Evolutionary conservation across 2,113 vertebrate genomes (phyloP).

Genomic region (Hucho hucho): DNA sequence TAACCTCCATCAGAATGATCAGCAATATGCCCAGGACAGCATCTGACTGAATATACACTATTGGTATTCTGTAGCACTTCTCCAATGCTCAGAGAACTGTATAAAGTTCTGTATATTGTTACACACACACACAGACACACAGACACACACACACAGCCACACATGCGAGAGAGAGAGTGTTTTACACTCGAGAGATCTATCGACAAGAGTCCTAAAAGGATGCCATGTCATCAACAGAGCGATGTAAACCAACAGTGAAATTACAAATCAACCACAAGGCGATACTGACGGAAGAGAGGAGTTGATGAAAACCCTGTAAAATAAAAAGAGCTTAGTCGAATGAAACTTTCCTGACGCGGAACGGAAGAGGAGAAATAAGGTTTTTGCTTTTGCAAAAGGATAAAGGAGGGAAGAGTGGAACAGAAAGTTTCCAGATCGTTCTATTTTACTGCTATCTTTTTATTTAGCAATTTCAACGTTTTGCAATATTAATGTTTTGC

Average conservation of each 20-base stretch:
- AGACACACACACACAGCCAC: neutral
- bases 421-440: neutral
- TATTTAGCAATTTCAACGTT: conserved; percentile 38
- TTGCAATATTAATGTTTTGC: conserved; percentile 9
- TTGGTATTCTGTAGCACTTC: too few relatives aligned
- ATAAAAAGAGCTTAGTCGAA: conserved; percentile 17
- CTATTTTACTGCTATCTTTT: conserved; percentile 17
- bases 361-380: neutral
- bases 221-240: conserved; percentile 31
- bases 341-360: neutral
- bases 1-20: too few relatives aligned
- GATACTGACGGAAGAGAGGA: conserved; percentile 32
- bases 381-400: neutral
- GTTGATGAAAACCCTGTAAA: conserved; percentile 32
- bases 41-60: too few relatives aligned
- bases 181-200: neutral
- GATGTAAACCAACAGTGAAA: conserved; percentile 22
- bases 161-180: neutral
- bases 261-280: conserved; percentile 31
- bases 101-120: neutral
- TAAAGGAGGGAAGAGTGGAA: neutral
- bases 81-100: too few relatives aligned
- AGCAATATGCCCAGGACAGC: too few relatives aligned
- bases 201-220: conserved; percentile 2
- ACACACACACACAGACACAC: conserved; percentile 9